phyloP scores from a whole-genome alignment of 2,888 invertebrate species.

The Tipula lateralis region DNA sequence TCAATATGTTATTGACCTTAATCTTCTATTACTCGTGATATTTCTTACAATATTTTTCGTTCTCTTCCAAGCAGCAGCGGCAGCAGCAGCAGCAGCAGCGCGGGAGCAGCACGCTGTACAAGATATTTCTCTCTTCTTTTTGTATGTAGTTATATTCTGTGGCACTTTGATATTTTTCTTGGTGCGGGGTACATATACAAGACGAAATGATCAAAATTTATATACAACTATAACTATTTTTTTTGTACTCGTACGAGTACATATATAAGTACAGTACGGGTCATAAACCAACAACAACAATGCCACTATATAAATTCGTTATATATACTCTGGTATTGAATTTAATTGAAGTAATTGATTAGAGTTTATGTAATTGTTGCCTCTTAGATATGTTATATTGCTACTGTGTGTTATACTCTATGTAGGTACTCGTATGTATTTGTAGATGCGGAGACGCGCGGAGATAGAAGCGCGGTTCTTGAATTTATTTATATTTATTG shows the following conservation, averaged over 20 bases:
- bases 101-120: background rate
- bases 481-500: background rate
- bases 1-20: slow-evolving; percentile 29
- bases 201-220: background rate
- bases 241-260: background rate
- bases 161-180: background rate
- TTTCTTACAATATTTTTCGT: background rate
- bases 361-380: slow-evolving; percentile 24
- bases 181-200: background rate
- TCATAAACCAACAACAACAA: background rate
- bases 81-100: background rate
- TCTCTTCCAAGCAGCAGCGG: background rate
- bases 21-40: slow-evolving; percentile 27
- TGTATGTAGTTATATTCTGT: background rate
- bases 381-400: background rate
- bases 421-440: background rate
- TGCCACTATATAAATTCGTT: background rate
- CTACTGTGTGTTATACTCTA: background rate
- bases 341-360: slow-evolving; percentile 24
- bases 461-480: background rate
- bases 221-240: background rate
- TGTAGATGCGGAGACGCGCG: background rate
- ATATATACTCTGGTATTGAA: background rate
- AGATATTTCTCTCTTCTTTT: background rate
- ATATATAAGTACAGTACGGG: background rate